Evolutionary conservation across 2,113 vertebrate species (phyloP), one percentile per base, ranked within the genome.

Genomic region (Chelonoidis abingdonii): DNA sequence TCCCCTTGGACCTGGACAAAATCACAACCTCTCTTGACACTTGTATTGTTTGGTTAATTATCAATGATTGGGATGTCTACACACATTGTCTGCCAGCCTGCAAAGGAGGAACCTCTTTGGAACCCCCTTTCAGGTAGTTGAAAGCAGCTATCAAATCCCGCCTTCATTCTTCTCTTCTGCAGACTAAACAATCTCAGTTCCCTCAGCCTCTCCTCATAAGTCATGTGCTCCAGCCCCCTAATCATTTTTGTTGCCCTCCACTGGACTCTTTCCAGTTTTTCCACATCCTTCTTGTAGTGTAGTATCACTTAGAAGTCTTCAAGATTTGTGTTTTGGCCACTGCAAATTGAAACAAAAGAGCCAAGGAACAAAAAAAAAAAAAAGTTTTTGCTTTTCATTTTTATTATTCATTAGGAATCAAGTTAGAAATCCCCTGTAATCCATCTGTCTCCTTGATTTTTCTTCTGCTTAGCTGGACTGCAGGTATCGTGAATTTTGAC

Each of bases 401-500:
- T 93, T n/a, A 54, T 84, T 54, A 53, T 96, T 97, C 92, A 94
- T 93, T 97, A 97, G 83, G 89, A 97, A 90, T 79, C 88, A 96
- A 96, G 87, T 98, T 88, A 97, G 84, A 97, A 98, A 97, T 97
- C 97, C 91, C 88, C 89, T 89, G 97, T 97, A 96, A 98, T 97
- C 96, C 88, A 82, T 95, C 59, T 94, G 49, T 91, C 54, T 92
- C 92, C 1, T 22, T 97, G 94, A 11, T 92, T 96, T 97, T 95
- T 95, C 17, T 96, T 98, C 90, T 90, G 14, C 93, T 97, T 97
- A 98, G 96, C 97, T 98, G 98, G 83, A 93, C 91, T 97, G 97
- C 97, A 98, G 97, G 98, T 98, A 96, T 96, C 96, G 89, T 94
- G 86, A 92, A 91, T 94, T 96, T 98, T 95, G 89, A 97, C 97